These are phyloP conservation scores for Frankliniella intonsa DNA, from an alignment of 2,888 invertebrate species.

Conservation along the genomic window DNA sequence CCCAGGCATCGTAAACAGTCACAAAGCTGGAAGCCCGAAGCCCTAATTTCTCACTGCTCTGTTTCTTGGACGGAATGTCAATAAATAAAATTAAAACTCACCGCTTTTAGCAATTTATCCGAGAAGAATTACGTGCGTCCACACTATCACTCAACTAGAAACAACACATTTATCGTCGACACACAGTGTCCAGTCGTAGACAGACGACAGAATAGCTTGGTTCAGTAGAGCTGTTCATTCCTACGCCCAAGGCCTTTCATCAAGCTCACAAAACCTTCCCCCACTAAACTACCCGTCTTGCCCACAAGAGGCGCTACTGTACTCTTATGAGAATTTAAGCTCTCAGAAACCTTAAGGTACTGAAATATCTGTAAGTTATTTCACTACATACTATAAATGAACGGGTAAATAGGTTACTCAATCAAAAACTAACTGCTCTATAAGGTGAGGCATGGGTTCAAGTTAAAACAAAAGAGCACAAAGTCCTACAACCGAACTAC, in stretches of 20 bases:
- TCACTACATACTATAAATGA: too few species aligned
- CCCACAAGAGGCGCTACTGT: not conserved
- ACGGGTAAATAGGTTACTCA: too few species aligned
- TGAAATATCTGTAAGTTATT: too few species aligned
- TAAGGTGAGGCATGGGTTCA: too few species aligned
- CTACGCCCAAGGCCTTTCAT: conserved; percentile 2
- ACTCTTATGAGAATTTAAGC: not conserved
- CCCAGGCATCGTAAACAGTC: conserved; percentile 19
- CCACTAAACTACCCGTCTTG: not conserved
- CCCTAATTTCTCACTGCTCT: too few species aligned
- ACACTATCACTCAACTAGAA: conserved; percentile 13
- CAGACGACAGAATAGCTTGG: conserved; percentile 15
- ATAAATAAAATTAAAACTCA: not conserved
- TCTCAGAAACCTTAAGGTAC: too few species aligned
- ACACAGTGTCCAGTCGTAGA: not conserved
- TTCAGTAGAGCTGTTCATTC: not conserved
- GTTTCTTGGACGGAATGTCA: too few species aligned
- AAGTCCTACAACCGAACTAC: too few species aligned
- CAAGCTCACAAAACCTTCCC: not conserved
- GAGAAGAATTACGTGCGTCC: not conserved
- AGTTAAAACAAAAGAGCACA: too few species aligned
- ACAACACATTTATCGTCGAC: conserved; percentile 3
- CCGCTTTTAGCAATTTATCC: not conserved
- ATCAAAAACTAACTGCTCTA: too few species aligned
- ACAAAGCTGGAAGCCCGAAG: conserved; percentile 14